A percentile compares a stretch with the other conserved stretches of the same genome.
Conservation (phyloP, 2,797 vertebrate species). For the Lagocephalus sceleratus region DNA sequence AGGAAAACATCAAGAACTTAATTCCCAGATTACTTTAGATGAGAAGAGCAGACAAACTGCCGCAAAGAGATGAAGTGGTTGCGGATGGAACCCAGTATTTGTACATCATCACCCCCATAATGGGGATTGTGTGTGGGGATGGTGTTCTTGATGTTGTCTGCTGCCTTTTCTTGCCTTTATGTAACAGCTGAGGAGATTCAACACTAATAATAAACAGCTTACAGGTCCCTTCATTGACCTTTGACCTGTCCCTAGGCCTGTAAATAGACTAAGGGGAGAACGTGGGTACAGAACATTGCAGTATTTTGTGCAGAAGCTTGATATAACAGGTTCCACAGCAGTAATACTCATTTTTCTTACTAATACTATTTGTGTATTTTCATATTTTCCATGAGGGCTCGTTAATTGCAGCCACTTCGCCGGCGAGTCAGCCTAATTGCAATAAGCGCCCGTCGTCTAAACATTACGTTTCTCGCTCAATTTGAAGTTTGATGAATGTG, state of each 20-base stretch:
- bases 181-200: slow-evolving; percentile 39
- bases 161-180: slow-evolving; percentile 36
- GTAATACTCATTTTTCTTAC: too few relatives aligned
- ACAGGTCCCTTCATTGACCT: slow-evolving; percentile 47
- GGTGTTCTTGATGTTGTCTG: slow-evolving; percentile 38
- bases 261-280: slow-evolving; percentile 58
- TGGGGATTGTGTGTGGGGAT: slow-evolving; percentile 28
- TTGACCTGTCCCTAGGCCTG: slow-evolving; percentile 34
- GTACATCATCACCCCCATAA: slow-evolving; percentile 33
- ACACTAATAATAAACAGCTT: slow-evolving; percentile 34
- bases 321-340: slow-evolving; percentile 46
- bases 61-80: slow-evolving; percentile 9
- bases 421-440: slow-evolving; percentile 39
- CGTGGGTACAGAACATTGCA: slow-evolving; percentile 48
- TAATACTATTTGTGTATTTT: too few relatives aligned
- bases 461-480: slow-evolving; percentile 4
- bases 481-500: slow-evolving; percentile 3
- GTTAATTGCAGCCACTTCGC: slow-evolving; percentile 37
- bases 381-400: slow-evolving; percentile 5
- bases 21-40: slow-evolving; percentile 38
- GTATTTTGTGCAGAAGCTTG: slow-evolving; percentile 44
- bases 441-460: slow-evolving; percentile 32
- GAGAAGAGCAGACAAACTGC: slow-evolving; percentile 21
- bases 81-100: slow-evolving; percentile 38
- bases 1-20: slow-evolving; percentile 34